phyloP scores from a whole-genome alignment of 2,888 invertebrate species.

The Ichneumoninae sp. region DNA sequence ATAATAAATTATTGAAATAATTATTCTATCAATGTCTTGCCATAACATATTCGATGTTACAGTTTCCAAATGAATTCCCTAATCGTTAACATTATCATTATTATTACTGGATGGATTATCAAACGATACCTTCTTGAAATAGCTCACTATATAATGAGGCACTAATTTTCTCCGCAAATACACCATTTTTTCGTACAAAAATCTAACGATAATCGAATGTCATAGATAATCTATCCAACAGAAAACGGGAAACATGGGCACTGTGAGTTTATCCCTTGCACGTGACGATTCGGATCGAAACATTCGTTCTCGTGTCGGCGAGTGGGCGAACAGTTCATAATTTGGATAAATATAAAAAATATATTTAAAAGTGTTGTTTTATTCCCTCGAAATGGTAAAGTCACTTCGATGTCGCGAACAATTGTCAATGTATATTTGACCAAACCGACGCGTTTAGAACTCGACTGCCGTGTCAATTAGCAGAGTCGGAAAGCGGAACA shows the following conservation, averaged over 20 bases:
- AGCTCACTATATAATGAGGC: constrained; percentile 86
- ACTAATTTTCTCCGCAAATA: constrained; percentile 85
- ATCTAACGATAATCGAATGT: not conserved
- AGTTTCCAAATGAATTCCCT: not conserved
- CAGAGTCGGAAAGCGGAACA: constrained; percentile 12
- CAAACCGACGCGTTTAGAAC: not conserved
- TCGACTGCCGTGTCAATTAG: constrained; percentile 15
- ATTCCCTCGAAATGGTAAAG: not conserved
- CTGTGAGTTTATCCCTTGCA: constrained; percentile 19
- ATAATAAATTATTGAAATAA: too few relatives aligned
- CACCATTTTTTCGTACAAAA: constrained; percentile 73
- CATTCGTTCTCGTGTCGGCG: constrained; percentile 22
- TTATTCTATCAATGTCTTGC: not conserved
- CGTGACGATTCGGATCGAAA: constrained; percentile 52
- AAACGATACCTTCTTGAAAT: constrained; percentile 87
- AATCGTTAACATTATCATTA: not conserved
- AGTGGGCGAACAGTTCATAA: constrained; percentile 49
- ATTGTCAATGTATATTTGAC: constrained; percentile 19
- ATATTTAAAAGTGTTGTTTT: not conserved
- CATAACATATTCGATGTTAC: not conserved
- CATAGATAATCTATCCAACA: constrained; percentile 31
- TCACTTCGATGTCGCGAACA: constrained; percentile 9
- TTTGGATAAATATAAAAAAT: constrained; percentile 30
- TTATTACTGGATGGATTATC: not conserved
- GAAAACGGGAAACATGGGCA: constrained; percentile 17